These are phyloP conservation scores for Vulpes ferrilata DNA, from an alignment of 2,113 vertebrate species.

Conservation along the genomic window DNA sequence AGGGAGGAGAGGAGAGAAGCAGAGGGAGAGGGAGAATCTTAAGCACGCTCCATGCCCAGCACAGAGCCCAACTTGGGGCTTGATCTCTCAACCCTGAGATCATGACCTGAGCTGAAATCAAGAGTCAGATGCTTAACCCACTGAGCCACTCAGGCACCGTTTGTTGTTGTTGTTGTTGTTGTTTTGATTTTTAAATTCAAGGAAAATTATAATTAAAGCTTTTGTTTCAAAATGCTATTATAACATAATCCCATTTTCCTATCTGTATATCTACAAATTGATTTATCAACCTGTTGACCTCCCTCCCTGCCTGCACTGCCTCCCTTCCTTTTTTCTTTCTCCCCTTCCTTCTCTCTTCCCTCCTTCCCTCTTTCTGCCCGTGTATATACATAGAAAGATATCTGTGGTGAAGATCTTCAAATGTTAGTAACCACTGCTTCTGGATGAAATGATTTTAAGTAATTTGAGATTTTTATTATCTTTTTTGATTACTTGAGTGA, in stretches of 20 bases:
- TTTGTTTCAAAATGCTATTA: conserved; percentile 37
- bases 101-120: background rate
- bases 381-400: background rate
- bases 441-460: background rate
- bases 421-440: background rate
- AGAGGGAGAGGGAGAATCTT: background rate
- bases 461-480: background rate
- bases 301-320: background rate
- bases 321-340: no score
- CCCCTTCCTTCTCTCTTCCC: background rate
- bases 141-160: background rate
- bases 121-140: background rate
- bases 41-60: background rate
- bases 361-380: background rate
- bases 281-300: background rate
- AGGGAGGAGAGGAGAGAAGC: background rate
- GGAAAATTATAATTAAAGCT: background rate
- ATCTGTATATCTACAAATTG: background rate
- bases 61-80: background rate
- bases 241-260: background rate
- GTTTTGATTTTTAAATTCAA: conserved; percentile 45
- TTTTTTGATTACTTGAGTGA: background rate
- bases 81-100: background rate
- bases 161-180: background rate
- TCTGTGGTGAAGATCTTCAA: background rate